Base-by-base conservation (phyloP, 2,797 vertebrate species). In the Galago senegalensis region DNA sequence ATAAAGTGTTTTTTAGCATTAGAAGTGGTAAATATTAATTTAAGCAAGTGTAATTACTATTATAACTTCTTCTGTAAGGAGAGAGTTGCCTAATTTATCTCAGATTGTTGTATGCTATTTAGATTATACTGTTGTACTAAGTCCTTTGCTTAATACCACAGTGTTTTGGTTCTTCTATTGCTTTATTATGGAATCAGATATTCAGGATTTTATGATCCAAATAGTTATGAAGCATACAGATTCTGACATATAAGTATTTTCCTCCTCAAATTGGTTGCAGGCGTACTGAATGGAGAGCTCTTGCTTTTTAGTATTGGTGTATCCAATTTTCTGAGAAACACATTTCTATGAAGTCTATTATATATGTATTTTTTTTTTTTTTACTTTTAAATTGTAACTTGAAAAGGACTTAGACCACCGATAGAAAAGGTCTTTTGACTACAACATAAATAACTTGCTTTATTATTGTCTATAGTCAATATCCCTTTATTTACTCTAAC, bases 371-470 rank as follows among this genome's bases (percentile, higher is more conserved):
- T 61, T 9, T 34, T 2, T 87, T 87, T 84, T 79, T 93, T 60
- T 86, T 91, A 40, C n/a, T 91, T 93, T 97, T 96, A 96, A 82
- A 58, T 94, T 94, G 14, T 95, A 89, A 85, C 87, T 84, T 95
- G 77, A 82, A 95, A 96, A 96, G 43, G 4, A 82, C 60, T 90
- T 97, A 92, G 65, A 63, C 37, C 17, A 95, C 37, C 46, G 87
- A n/a, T 96, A 60, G 83, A 97, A 96, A 91, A 60, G 11, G 87
- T 92, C 65, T 87, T 83, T 58, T 89, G 69, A 94, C n/a, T 40
- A 4, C 85, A 69, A 87, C 34, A 11, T 91, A 27, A 77, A 75
- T 81, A 2, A 73, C 37, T 27, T 95, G 69, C 40, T 94, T 80
- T 88, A 46, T 90, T 93, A 85, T 65, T 91, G 61, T 87, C 13